Evolutionary conservation across 2,113 vertebrate genomes (phyloP), one percentile per base, ranked within the genome.

Genomic region (Paramormyrops kingsleyae): DNA sequence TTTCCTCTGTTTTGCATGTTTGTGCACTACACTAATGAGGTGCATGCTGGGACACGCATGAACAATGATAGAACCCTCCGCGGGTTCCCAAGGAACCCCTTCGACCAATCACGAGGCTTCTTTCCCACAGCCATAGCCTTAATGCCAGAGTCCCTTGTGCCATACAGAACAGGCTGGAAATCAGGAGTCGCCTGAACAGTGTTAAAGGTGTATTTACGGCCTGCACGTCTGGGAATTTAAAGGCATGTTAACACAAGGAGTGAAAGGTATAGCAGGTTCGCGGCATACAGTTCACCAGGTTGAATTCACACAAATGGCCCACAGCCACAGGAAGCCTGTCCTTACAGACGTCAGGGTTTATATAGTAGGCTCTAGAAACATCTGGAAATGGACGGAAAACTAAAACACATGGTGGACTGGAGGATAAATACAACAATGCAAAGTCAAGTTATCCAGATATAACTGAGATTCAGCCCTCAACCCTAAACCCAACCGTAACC

Each of bases 221-320:
- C 95, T 92, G 92, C 95, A 94, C 92, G 92, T 95, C 95, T 95
- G 93, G 96, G 95, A 94, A 93, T 92, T 95, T 93, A 90, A 94
- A 96, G 94, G 92, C 92, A 93, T 94, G 94, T 93, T 94, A 93
- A 94, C 95, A 95, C 94, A 96, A 93, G 92, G 95, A 80, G 93
- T 96, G 96, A 95, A 92, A 92, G 93, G 91, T 91, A 94, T 95
- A 97, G 95, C 94, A 96, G 95, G 95, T 39, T 92, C 96, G 95
- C 95, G 96, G 91, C 90, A 92, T 93, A 90, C 91, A 94, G 94
- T 94, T 92, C 94, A 49, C 42, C 44, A 77, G 46, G 24, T 47
- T 46, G 35, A 84, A 84, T 24, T 84, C 83, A 84, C 83, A 47
- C 44, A 44, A 84, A 24, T 84, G 21, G 44, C 83, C 19, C 88